Base-by-base conservation (phyloP, 1,140 invertebrate genomes). In the Mercenaria mercenaria region DNA sequence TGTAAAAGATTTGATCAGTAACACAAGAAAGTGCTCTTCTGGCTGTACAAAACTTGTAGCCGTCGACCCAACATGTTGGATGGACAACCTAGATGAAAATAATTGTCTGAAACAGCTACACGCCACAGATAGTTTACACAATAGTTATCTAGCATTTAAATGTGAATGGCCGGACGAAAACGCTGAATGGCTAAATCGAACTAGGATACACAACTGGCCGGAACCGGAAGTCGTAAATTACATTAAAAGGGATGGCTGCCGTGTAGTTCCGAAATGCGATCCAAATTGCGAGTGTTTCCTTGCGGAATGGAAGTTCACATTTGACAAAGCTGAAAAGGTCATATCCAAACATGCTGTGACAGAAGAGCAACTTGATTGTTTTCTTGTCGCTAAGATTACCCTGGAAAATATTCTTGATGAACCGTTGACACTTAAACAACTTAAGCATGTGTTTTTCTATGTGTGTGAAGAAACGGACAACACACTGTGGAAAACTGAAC, bases 391-490 rank as follows among this genome's bases (percentile, higher is more conserved):
- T 2, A 76, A 76, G 47, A 32, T 76, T 8, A 4, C 39, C 2
- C 26, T 76, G 11, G 41, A 76, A 26, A 43, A 26, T 29, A 50
- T 41, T 3, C 23, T 76, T 0, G 26, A n/a, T 23, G 26, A 76
- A 1, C 20, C 23, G n/a, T n/a, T 29, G 1, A 26, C 23, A 47
- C 6, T 29, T 26, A 4, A 43, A 13, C n/a, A 29, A 18, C 26
- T 76, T n/a, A 76, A 76, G 26, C 72, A 76, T 10, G 39, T 47
- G n/a, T 50, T 76, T 29, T 76, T 76, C 26, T 76, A 50, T n/a
- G 29, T 50, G 39, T 76, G 72, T 50, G 72, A 76, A 29, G 72
- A 76, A 76, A 29, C 41, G 2, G 72, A 76, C 8, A 23, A 29
- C 3, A 26, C 11, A 0, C 10, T 50, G 3, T 76, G 72, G 72